Evolutionary conservation across 2,888 invertebrate species (phyloP).

Genomic region (Nemotelus pantherinus): DNA sequence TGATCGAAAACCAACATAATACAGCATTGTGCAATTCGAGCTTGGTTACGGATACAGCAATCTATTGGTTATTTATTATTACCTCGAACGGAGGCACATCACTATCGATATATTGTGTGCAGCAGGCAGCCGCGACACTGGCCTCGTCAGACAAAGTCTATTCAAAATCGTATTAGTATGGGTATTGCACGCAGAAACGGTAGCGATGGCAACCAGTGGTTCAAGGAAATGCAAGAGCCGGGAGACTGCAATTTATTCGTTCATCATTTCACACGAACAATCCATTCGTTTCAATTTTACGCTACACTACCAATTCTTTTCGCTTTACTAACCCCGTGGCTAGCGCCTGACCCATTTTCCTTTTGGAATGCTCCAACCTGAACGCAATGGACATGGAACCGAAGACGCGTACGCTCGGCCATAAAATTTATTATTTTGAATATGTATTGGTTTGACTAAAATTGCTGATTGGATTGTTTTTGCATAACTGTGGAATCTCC

Average conservation of each 20-base stretch:
- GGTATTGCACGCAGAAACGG: neutral
- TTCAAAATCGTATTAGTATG: neutral
- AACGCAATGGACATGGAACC: neutral
- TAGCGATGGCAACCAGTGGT: neutral
- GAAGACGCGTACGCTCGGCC: too few relatives aligned
- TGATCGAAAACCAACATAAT: constrained; percentile 34
- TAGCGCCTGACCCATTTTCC: neutral
- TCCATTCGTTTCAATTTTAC: constrained; percentile 41
- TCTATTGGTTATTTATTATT: constrained; percentile 30
- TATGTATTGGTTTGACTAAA: too few relatives aligned
- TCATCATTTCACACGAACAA: constrained; percentile 36
- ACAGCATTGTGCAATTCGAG: constrained; percentile 1
- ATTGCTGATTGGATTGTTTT: too few relatives aligned
- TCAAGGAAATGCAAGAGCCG: constrained; percentile 30
- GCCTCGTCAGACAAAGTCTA: neutral
- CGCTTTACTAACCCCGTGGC: constrained; percentile 11
- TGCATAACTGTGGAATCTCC: too few relatives aligned
- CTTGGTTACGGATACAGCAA: constrained; percentile 13
- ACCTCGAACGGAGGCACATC: constrained; percentile 27
- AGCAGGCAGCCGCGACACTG: constrained; percentile 15
- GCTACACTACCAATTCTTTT: constrained; percentile 23
- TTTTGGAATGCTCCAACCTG: neutral
- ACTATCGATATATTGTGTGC: constrained; percentile 14
- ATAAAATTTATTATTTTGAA: too few relatives aligned
- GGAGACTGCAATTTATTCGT: constrained; percentile 30